phyloP scores from a whole-genome alignment of 2,888 invertebrate genomes.

The Drosophila subquinaria region DNA sequence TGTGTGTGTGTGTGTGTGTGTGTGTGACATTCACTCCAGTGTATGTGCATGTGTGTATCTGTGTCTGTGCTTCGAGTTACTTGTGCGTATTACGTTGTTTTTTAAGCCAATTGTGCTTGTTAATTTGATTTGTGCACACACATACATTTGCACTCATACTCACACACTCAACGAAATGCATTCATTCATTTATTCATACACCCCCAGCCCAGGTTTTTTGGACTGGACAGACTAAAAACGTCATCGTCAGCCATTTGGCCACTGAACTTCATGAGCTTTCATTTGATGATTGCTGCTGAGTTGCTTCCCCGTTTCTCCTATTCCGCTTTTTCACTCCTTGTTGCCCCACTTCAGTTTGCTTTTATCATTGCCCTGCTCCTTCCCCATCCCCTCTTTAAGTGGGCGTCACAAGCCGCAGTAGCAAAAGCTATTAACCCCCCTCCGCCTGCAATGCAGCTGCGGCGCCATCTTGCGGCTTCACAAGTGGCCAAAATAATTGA shows the following conservation, averaged over 20 bases:
- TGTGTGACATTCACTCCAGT: slow-evolving; percentile 26
- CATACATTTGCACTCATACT: slow-evolving; percentile 9
- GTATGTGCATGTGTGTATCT: slow-evolving; percentile 26
- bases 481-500: slow-evolving; percentile 54
- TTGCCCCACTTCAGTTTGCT: slow-evolving; percentile 13
- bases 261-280: slow-evolving; percentile 49
- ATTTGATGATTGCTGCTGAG: slow-evolving; percentile 37
- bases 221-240: slow-evolving; percentile 17
- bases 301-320: background rate
- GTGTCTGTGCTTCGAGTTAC: slow-evolving; percentile 53
- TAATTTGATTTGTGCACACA: slow-evolving; percentile 76
- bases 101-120: slow-evolving; percentile 79
- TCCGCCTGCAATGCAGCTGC: slow-evolving; percentile 9
- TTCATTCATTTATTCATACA: slow-evolving; percentile 13
- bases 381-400: slow-evolving; percentile 9
- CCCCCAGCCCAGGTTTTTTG: slow-evolving; percentile 7
- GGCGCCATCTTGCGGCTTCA: slow-evolving; percentile 72
- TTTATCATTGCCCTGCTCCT: slow-evolving; percentile 35
- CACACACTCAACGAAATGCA: background rate
- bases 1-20: slow-evolving; percentile 27
- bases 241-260: slow-evolving; percentile 64
- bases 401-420: slow-evolving; percentile 28
- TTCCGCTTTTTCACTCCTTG: background rate
- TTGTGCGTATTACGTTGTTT: slow-evolving; percentile 63
- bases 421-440: slow-evolving; percentile 23